These are phyloP conservation scores for Elaphurus davidianus DNA, from an alignment of 2,113 vertebrate genomes.

Conservation along the genomic window DNA sequence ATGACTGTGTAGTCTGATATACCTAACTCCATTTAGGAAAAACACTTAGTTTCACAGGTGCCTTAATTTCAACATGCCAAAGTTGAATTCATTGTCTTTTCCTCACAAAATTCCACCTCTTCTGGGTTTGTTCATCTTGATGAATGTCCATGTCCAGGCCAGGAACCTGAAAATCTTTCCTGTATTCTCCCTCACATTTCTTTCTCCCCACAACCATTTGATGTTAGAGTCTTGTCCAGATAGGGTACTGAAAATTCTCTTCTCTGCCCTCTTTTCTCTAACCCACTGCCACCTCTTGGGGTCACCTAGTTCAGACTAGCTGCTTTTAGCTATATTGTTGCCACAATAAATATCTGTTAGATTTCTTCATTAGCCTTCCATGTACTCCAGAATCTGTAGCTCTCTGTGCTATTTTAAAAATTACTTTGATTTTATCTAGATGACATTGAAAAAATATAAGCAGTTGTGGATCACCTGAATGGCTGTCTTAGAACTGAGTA, in stretches of 20 bases:
- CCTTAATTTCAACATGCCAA: background rate
- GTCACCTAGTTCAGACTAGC: background rate
- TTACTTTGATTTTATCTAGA: background rate
- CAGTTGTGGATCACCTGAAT: background rate
- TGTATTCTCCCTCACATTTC: background rate
- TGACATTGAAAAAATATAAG: background rate
- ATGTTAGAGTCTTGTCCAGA: background rate
- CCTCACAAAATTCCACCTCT: background rate
- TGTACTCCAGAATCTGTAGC: background rate
- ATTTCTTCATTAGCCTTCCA: background rate
- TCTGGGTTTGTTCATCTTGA: background rate
- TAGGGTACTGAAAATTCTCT: background rate
- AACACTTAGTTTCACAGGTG: background rate
- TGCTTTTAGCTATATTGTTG: constrained; percentile 1
- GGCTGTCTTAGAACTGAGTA: background rate
- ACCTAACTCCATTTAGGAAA: background rate
- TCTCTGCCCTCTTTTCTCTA: background rate
- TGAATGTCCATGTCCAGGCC: background rate
- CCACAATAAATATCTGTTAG: background rate
- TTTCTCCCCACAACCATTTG: background rate
- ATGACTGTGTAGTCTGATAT: background rate
- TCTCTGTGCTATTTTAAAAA: background rate
- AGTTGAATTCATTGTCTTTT: background rate
- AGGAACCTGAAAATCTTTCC: background rate
- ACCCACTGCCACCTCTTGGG: background rate